Evolutionary conservation across 2,113 vertebrate genomes (phyloP), one percentile per base, ranked within the genome.

Genomic region (Otis tarda): DNA sequence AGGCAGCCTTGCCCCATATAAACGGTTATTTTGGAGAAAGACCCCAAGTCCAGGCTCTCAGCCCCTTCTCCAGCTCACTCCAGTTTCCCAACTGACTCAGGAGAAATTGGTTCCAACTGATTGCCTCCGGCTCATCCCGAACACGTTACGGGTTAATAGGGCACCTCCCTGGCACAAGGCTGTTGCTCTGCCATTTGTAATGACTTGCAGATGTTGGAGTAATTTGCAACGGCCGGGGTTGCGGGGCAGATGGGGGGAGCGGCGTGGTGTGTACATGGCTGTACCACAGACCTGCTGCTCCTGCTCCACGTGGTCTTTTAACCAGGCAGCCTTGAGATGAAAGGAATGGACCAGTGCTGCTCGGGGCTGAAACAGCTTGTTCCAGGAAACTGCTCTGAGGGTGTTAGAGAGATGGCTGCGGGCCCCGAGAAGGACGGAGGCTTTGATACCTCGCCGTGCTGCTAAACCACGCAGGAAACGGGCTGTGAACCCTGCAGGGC

Each of bases 121-220:
- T 33, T 4, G 70, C 74, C 93, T 16, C 17, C 1, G 14, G 82
- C 87, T 79, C 45, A 19, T 79, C 87, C 74, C 5, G 0, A 52
- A 3, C 35, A 1, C 0, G 21, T 50, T 57, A 16, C 17, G 50
- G 13, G 61, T 73, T 39, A 27, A 25, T 7, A 4, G 43, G 74
- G 53, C 69, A 25, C 77, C 81, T 89, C 93, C 89, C 84, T 80
- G 83, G 68, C 92, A 67, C 63, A 2, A 0, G 25, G 73, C 59
- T n/a, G 19, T 52, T 50, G n/a, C 89, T 78, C 25, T 43, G 11
- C 68, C 52, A 3, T 33, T 14, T 1, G 7, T 24, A 80, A 84
- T 37, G 69, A 31, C 33, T 30, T 82, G 61, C 94, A 96, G 95
- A 78, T 95, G 95, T 82, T 49, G 67, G 14, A 53, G 41, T 4